phyloP scores from a whole-genome alignment of 2,113 vertebrate species.

The Cervus canadensis region DNA sequence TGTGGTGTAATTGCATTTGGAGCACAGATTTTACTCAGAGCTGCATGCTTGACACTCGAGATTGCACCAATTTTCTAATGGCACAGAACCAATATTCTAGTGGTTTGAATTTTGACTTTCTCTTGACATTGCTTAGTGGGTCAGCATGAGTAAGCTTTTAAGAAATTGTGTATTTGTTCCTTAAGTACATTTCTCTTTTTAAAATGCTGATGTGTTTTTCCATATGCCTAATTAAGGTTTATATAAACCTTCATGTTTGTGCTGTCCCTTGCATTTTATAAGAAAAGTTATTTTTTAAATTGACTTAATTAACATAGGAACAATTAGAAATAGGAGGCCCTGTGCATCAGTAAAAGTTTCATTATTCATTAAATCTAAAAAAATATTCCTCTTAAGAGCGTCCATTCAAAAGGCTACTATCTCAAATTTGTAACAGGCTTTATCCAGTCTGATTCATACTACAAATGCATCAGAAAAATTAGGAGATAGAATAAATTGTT shows the following conservation, averaged over 20 bases:
- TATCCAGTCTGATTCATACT: not conserved
- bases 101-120: constrained; percentile 49
- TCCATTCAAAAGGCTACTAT: not conserved
- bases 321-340: not conserved
- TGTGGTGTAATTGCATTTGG: constrained; percentile 38
- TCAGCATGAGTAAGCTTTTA: constrained; percentile 42
- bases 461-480: constrained; percentile 36
- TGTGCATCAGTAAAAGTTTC: not conserved
- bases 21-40: constrained; percentile 18
- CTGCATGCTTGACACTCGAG: constrained; percentile 9
- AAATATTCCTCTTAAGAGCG: not conserved
- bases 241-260: constrained; percentile 37
- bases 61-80: constrained; percentile 7
- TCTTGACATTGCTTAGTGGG: constrained; percentile 49
- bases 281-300: constrained; percentile 31
- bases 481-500: not conserved
- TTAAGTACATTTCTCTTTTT: constrained; percentile 47
- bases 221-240: not conserved
- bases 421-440: not conserved
- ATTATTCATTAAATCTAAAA: constrained; percentile 62
- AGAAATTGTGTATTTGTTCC: constrained; percentile 40
- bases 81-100: constrained; percentile 30
- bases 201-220: constrained; percentile 27
- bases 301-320: constrained; percentile 34
- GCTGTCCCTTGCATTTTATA: not conserved